Percentiles rank a stretch among this genome's conserved stretches.
Conservation (phyloP, 2,888 invertebrate genomes). For the Cheilosia scutellata region DNA sequence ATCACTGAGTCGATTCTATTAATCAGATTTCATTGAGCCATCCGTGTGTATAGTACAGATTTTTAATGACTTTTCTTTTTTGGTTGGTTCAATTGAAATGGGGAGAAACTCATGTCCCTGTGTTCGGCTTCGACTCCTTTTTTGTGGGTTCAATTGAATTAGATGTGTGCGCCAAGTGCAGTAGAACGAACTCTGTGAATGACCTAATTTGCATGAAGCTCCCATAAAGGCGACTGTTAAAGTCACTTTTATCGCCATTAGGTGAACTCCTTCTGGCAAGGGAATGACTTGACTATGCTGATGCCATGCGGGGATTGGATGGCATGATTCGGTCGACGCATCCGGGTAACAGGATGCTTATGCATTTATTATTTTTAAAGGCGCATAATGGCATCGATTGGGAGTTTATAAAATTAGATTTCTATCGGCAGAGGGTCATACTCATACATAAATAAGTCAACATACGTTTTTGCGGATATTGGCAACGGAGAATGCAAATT, state of each 20-base stretch:
- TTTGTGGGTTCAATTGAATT: slow-evolving; percentile 60
- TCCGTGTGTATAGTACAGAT: slow-evolving; percentile 21
- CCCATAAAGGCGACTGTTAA: slow-evolving; percentile 62
- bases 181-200: slow-evolving; percentile 58
- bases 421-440: slow-evolving; percentile 12
- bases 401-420: slow-evolving; percentile 40
- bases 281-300: background rate
- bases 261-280: slow-evolving; percentile 49
- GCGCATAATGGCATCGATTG: slow-evolving; percentile 19
- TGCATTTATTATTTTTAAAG: slow-evolving; percentile 55
- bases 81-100: slow-evolving; percentile 44
- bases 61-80: slow-evolving; percentile 57
- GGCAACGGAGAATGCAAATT: background rate
- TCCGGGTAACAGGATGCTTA: slow-evolving; percentile 26
- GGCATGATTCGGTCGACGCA: background rate
- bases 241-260: slow-evolving; percentile 63
- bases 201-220: slow-evolving; percentile 66
- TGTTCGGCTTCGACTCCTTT: background rate
- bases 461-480: background rate
- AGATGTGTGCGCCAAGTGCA: slow-evolving; percentile 70
- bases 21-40: slow-evolving; percentile 57
- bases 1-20: slow-evolving; percentile 67
- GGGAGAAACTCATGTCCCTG: slow-evolving; percentile 14
- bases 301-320: background rate
- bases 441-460: slow-evolving; percentile 25